These are phyloP conservation scores for Eledone cirrhosa DNA, from an alignment of 2,888 invertebrate genomes.

Conservation along the genomic window DNA sequence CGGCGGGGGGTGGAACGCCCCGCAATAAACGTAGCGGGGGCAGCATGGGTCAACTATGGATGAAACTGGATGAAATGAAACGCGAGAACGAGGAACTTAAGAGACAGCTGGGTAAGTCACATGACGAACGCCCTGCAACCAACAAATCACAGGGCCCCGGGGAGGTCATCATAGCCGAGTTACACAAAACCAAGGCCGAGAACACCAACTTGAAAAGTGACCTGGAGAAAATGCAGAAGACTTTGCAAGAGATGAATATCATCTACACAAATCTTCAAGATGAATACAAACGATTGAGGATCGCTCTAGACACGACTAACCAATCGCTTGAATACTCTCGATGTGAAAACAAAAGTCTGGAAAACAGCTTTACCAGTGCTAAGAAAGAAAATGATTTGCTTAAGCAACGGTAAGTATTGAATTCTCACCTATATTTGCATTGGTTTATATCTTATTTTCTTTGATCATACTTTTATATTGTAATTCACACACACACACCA, in stretches of 20 bases:
- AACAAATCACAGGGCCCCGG: constrained; percentile 51
- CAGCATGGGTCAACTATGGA: constrained; percentile 61
- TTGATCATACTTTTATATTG: no score
- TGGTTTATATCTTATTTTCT: no score
- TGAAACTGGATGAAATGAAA: constrained; percentile 59
- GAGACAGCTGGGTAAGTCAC: constrained; percentile 40
- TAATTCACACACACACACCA: no score
- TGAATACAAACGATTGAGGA: constrained; percentile 53
- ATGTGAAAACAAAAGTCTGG: constrained; percentile 51
- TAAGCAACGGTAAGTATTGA: constrained; percentile 48
- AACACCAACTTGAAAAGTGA: constrained; percentile 48
- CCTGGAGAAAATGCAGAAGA: constrained; percentile 49
- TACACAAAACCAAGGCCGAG: constrained; percentile 49
- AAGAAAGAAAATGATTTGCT: constrained; percentile 53
- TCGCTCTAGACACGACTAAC: constrained; percentile 53
- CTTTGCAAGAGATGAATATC: constrained; percentile 49
- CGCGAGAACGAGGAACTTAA: constrained; percentile 57
- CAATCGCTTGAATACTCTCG: constrained; percentile 51
- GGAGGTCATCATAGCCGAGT: constrained; percentile 51
- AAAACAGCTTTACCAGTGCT: constrained; percentile 44
- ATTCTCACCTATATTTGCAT: neutral
- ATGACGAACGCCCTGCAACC: constrained; percentile 44
- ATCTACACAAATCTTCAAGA: constrained; percentile 48
- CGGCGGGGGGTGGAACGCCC: constrained; percentile 28
- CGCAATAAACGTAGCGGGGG: constrained; percentile 39